A percentile compares a stretch with the other conserved stretches of the same genome.
phyloP scores from a whole-genome alignment of 2,797 vertebrate genomes.

The Botia kubotai region DNA sequence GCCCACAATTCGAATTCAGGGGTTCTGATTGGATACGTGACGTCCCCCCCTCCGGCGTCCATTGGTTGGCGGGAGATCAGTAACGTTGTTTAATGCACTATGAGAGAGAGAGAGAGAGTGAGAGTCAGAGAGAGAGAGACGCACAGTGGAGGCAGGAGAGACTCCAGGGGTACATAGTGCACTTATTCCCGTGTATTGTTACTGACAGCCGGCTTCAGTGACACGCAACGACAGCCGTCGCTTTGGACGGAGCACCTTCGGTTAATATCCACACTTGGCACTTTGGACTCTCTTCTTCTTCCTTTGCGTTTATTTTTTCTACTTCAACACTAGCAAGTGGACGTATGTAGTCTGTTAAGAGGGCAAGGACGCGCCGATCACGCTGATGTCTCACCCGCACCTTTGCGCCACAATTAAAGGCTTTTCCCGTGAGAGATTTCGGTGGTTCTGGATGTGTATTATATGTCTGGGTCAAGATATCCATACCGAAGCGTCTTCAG shows the following conservation, averaged over 20 bases:
- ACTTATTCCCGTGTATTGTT: slow-evolving; percentile 56
- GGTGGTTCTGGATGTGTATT: slow-evolving; percentile 73
- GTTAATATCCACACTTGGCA: slow-evolving; percentile 22
- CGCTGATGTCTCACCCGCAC: slow-evolving; percentile 66
- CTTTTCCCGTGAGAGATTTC: slow-evolving; percentile 55
- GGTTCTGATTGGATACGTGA: slow-evolving; percentile 70
- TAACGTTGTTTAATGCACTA: slow-evolving; percentile 98
- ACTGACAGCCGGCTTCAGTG: slow-evolving; percentile 49
- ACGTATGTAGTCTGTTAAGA: slow-evolving; percentile 68
- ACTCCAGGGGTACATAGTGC: slow-evolving; percentile 60
- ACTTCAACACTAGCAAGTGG: slow-evolving; percentile 43
- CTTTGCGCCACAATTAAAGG: slow-evolving; percentile 67
- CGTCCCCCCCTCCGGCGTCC: slow-evolving; percentile 61
- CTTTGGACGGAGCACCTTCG: slow-evolving; percentile 24
- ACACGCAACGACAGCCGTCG: slow-evolving; percentile 38
- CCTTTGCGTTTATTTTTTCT: neutral
- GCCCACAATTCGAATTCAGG: slow-evolving; percentile 66
- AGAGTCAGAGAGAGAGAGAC: slow-evolving; percentile 81
- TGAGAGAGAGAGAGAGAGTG: slow-evolving; percentile 94
- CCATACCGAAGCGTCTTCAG: slow-evolving; percentile 64
- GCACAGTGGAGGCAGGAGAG: slow-evolving; percentile 58
- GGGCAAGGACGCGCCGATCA: slow-evolving; percentile 75
- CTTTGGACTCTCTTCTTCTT: slow-evolving; percentile 43
- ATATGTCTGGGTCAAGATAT: slow-evolving; percentile 62
- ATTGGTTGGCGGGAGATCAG: slow-evolving; percentile 91